Evolutionary conservation across 2,797 vertebrate species (phyloP).

Genomic region (Acestrorhynchus altus): DNA sequence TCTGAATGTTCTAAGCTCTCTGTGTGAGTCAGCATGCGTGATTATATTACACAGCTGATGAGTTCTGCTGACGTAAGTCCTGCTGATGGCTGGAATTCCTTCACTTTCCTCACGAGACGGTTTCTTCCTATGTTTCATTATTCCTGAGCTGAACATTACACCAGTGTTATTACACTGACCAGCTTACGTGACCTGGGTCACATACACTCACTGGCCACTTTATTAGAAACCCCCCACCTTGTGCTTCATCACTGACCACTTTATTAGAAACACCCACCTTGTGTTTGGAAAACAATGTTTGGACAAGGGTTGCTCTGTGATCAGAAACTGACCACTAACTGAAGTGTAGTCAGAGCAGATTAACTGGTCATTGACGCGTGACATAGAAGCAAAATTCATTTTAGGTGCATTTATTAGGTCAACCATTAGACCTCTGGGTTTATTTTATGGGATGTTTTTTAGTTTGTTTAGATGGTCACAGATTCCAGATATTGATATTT

Average conservation of each 20-base stretch:
- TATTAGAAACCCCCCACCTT: background rate
- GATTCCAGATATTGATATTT: no score
- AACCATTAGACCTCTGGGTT: no score
- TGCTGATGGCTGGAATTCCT: background rate
- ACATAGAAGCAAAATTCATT: no score
- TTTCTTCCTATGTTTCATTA: background rate
- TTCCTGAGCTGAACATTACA: background rate
- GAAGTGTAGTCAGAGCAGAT: no score
- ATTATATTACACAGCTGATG: background rate
- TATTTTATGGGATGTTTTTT: no score
- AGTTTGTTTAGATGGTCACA: no score
- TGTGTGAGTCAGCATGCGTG: constrained; percentile 26
- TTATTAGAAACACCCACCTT: background rate
- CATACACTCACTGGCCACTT: background rate
- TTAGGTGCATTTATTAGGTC: no score
- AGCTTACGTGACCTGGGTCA: background rate
- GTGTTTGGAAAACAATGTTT: no score
- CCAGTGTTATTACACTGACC: background rate
- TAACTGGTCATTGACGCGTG: no score
- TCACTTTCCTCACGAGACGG: background rate
- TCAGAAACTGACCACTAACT: background rate
- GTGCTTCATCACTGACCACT: background rate
- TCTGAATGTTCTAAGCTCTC: background rate
- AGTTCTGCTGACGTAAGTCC: background rate
- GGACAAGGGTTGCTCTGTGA: background rate